Evolutionary conservation across 2,797 vertebrate genomes (phyloP), one percentile per base, ranked within the genome.

Genomic region (Limnodromus scolopaceus): DNA sequence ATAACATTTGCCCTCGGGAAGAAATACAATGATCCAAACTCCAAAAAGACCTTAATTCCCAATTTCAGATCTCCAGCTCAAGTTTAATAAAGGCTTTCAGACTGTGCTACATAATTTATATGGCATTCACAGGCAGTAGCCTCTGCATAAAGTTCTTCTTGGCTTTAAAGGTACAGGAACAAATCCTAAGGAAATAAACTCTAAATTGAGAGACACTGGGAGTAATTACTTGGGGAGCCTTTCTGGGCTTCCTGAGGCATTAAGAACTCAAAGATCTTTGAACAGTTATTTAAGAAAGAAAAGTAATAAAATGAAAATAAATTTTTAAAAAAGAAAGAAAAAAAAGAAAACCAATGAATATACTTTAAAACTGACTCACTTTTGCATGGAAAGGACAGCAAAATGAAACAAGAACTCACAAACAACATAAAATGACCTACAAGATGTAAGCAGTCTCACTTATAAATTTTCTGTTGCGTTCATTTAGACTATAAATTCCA

Each of bases 151-250:
- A 86, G 20, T 80, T 78, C 38, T 80, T 72, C 36, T 79, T 79
- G 71, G 17, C n/a, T 85, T 89, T 74, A 87, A 83, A 93, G n/a
- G 30, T 45, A 43, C 19, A 64, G 68, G 46, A 89, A 65, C 9
- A 72, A 89, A 82, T 89, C 70, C 63, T 58, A 76, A 57, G 58
- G n/a, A 91, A 95, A 92, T 51, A 80, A 93, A 87, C 27, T 58
- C 13, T 28, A 83, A 77, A 88, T 4, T 74, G 58, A 79, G 22
- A 70, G 32, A 74, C 28, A n/a, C 5, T 25, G 39, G 48, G 11
- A 27, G 14, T 61, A 41, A 64, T 27, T 46, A 16, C 34, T 3
- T 63, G 15, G 10, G 38, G 18, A 13, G 3, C 2, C 39, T 64
- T 91, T 93, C 30, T 41, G 53, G 72, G 27, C 46, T 72, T 85